Evolutionary conservation across 2,888 invertebrate species (phyloP).

Genomic region (Drosophila borealis): DNA sequence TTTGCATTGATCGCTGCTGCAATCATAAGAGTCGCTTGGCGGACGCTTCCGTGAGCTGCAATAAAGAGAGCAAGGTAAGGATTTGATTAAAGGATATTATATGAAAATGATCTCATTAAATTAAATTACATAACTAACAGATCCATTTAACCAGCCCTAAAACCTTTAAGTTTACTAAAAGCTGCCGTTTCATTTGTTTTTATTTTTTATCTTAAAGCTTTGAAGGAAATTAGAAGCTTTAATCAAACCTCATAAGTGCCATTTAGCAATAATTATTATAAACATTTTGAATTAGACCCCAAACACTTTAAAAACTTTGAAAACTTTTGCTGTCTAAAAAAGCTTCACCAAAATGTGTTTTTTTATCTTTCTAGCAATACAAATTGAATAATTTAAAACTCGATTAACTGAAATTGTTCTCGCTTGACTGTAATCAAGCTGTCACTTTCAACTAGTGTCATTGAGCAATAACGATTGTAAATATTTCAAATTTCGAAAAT

Average conservation of each 20-base stretch:
- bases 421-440: background rate
- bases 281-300: too few relatives aligned
- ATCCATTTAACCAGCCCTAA: background rate
- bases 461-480: constrained; percentile 9
- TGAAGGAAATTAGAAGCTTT: too few relatives aligned
- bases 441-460: constrained; percentile 9
- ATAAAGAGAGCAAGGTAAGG: background rate
- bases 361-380: too few relatives aligned
- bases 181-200: too few relatives aligned
- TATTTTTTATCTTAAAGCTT: background rate
- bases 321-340: too few relatives aligned
- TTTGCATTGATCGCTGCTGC: constrained; percentile 70
- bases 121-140: background rate
- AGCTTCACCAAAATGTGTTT: too few relatives aligned
- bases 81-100: background rate
- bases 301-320: too few relatives aligned
- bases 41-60: constrained; percentile 94
- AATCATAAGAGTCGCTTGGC: constrained; percentile 92
- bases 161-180: background rate
- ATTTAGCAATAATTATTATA: too few relatives aligned
- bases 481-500: constrained; percentile 8
- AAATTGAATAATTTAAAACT: background rate
- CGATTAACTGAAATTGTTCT: background rate
- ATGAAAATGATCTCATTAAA: background rate
- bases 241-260: too few relatives aligned